These are phyloP conservation scores for Gambelia wislizenii DNA, from an alignment of 2,797 vertebrate species.

Conservation along the genomic window DNA sequence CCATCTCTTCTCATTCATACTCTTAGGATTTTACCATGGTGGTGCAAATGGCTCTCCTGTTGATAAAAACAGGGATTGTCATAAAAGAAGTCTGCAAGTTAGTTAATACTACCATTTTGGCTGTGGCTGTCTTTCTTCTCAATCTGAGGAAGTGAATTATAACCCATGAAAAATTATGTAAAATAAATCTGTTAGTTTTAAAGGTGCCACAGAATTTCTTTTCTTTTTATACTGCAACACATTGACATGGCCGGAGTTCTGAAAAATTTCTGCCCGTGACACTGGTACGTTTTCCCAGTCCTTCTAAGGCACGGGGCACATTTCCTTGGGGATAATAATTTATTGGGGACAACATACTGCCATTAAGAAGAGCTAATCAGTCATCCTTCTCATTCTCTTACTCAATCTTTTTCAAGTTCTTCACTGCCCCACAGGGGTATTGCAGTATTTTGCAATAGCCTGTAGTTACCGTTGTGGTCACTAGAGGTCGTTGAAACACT, in stretches of 20 bases:
- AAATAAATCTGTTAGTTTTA: too few relatives aligned
- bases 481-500: slow-evolving; percentile 23
- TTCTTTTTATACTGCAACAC: too few relatives aligned
- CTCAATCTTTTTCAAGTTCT: too few relatives aligned
- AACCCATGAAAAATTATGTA: too few relatives aligned
- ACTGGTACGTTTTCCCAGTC: not conserved
- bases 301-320: not conserved
- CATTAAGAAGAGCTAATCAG: too few relatives aligned
- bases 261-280: not conserved
- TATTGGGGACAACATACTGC: not conserved
- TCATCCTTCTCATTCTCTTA: too few relatives aligned
- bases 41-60: not conserved
- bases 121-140: not conserved
- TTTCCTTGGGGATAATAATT: not conserved
- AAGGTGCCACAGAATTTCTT: too few relatives aligned
- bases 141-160: not conserved
- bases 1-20: not conserved
- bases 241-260: too few relatives aligned
- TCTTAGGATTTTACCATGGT: not conserved
- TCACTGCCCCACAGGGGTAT: not conserved
- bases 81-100: not conserved
- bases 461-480: slow-evolving; percentile 7
- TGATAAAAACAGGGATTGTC: not conserved
- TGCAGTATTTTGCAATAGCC: not conserved
- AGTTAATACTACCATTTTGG: not conserved